Conservation (phyloP, 92 coral and sea anemone genomes). For the Epizoanthus rinbou region DNA sequence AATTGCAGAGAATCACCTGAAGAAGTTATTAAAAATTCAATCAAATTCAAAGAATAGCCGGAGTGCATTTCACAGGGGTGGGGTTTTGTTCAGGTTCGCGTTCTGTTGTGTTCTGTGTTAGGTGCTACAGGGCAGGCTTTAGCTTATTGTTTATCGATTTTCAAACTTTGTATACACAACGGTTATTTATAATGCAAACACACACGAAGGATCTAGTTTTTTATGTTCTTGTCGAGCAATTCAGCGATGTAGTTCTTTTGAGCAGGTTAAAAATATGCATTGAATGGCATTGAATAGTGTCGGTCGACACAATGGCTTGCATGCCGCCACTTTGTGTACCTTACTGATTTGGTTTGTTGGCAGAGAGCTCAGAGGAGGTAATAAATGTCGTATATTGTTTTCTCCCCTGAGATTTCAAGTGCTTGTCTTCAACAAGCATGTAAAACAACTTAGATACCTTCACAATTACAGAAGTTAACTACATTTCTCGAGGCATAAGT, state of each 20-base stretch:
- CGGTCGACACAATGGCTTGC: slow-evolving; percentile 4
- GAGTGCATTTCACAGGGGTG: too few relatives aligned
- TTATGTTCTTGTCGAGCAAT: not conserved
- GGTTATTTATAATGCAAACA: not conserved
- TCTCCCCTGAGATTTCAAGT: not conserved
- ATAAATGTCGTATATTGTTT: not conserved
- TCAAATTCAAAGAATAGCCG: too few relatives aligned
- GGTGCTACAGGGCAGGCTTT: not conserved
- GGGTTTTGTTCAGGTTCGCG: not conserved
- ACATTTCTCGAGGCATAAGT: not conserved
- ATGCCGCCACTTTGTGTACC: slow-evolving; percentile 26
- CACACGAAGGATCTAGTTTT: not conserved
- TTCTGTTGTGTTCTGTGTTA: not conserved
- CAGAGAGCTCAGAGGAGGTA: slow-evolving; percentile 42
- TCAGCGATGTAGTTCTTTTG: not conserved
- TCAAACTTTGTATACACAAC: slow-evolving; percentile 7
- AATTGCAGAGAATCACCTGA: too few relatives aligned
- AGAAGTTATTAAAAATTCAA: too few relatives aligned
- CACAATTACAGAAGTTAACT: not conserved
- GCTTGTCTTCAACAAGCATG: not conserved
- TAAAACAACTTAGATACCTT: not conserved
- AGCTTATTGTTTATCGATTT: not conserved
- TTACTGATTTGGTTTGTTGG: slow-evolving; percentile 13
- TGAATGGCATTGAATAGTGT: not conserved
- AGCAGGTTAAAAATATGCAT: not conserved